phyloP scores from a whole-genome alignment of 2,113 vertebrate genomes.

The Elaphurus davidianus region DNA sequence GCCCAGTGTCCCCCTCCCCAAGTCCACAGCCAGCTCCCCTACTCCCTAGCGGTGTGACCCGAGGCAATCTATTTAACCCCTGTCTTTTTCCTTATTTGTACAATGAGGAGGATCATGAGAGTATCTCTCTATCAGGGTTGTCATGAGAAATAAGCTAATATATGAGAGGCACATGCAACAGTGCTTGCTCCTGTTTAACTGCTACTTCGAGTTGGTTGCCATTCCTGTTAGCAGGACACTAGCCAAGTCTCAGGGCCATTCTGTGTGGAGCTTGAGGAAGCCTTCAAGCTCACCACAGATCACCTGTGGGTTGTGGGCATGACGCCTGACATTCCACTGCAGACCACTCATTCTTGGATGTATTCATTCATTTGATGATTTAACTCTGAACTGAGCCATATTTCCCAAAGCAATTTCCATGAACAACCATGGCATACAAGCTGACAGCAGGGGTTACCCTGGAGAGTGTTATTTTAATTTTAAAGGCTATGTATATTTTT shows the following conservation, averaged over 20 bases:
- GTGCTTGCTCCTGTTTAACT: no score
- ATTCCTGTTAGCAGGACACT: accelerated
- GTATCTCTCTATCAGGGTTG: not conserved
- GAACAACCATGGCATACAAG: not conserved
- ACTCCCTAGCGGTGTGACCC: not conserved
- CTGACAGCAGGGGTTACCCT: not conserved
- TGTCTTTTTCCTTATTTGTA: not conserved
- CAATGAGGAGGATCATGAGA: not conserved
- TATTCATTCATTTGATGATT: no score
- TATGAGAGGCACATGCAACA: not conserved
- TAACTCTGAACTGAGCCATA: not conserved
- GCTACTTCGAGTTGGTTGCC: accelerated
- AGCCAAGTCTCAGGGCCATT: not conserved
- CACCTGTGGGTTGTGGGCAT: not conserved
- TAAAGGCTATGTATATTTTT: not conserved
- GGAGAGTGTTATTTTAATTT: not conserved
- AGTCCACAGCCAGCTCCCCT: not conserved
- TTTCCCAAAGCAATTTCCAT: not conserved
- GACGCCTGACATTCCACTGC: not conserved
- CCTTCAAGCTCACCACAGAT: not conserved
- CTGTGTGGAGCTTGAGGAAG: no score
- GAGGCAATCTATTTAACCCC: not conserved
- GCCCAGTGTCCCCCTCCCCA: not conserved
- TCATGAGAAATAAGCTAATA: not conserved
- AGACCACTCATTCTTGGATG: not conserved